Conservation (phyloP, 2,888 invertebrate species). For the Campaea margaritaria region DNA sequence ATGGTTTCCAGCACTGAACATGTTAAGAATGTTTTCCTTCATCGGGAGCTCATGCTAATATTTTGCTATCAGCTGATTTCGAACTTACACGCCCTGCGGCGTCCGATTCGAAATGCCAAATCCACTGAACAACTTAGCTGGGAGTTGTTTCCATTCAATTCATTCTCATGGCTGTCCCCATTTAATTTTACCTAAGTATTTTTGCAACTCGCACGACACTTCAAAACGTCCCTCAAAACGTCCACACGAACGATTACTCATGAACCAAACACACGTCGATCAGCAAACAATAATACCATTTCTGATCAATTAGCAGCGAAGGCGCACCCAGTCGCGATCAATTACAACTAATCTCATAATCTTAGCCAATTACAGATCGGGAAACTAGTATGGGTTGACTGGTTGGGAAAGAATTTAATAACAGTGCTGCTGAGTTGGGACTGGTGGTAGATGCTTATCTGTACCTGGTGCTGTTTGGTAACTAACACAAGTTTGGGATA, state of each 20-base stretch:
- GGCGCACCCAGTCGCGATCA: slow-evolving; percentile 42
- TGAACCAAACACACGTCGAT: slow-evolving; percentile 18
- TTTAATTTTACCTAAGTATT: too few relatives aligned
- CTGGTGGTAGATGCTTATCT: slow-evolving; percentile 14
- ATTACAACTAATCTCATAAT: slow-evolving; percentile 42
- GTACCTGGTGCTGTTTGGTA: slow-evolving; percentile 23
- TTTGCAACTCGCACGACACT: neutral
- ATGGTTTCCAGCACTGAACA: too few relatives aligned
- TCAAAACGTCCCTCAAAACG: neutral
- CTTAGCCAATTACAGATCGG: slow-evolving; percentile 25
- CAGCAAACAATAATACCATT: slow-evolving; percentile 26
- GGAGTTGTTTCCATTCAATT: too few relatives aligned
- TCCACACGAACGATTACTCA: slow-evolving; percentile 8
- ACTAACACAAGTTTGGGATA: neutral
- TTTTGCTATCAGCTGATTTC: too few relatives aligned
- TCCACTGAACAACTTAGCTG: too few relatives aligned
- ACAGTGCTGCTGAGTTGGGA: slow-evolving; percentile 27
- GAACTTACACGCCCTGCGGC: too few relatives aligned
- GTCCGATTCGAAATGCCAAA: too few relatives aligned
- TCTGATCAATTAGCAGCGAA: slow-evolving; percentile 39
- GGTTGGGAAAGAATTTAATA: slow-evolving; percentile 37
- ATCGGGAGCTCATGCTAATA: too few relatives aligned
- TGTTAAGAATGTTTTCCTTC: too few relatives aligned
- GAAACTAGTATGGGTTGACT: slow-evolving; percentile 26
- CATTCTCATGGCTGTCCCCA: too few relatives aligned